phyloP scores from a whole-genome alignment of 2,113 vertebrate species.

The Danionella cerebrum region DNA sequence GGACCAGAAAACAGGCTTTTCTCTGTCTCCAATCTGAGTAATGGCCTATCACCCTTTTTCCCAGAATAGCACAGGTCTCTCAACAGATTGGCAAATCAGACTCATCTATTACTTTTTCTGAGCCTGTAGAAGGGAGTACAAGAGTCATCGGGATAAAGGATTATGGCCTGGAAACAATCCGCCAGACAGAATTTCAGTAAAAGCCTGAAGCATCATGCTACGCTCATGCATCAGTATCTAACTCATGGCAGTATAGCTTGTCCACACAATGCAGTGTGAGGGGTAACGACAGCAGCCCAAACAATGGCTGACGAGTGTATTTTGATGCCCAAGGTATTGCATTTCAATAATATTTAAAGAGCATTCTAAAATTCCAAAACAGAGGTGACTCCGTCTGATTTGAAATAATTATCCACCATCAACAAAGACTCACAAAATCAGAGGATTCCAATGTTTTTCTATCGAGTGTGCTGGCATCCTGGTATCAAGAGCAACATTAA shows the following conservation, averaged over 20 bases:
- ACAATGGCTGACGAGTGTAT: too few relatives aligned
- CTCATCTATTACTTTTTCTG: slow-evolving; percentile 30
- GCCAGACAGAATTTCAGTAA: neutral
- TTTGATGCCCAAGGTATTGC: too few relatives aligned
- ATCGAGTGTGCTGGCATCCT: too few relatives aligned
- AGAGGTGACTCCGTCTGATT: too few relatives aligned
- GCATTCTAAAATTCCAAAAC: too few relatives aligned
- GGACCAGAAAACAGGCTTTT: slow-evolving; percentile 42
- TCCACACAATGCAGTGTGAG: neutral
- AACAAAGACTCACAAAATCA: too few relatives aligned
- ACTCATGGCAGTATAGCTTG: neutral
- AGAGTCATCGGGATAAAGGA: neutral
- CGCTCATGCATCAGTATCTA: neutral
- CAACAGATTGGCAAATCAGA: slow-evolving; percentile 32
- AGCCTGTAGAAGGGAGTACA: neutral
- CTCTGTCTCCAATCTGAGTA: slow-evolving; percentile 58
- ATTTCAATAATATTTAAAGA: too few relatives aligned
- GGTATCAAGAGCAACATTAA: too few relatives aligned
- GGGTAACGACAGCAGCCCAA: too few relatives aligned
- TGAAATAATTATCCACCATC: too few relatives aligned
- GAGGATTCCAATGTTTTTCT: too few relatives aligned
- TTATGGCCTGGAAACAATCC: slow-evolving; percentile 1
- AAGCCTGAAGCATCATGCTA: neutral
- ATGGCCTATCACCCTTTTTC: slow-evolving; percentile 43
- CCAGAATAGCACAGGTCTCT: slow-evolving; percentile 42